Base-by-base conservation (phyloP, 2,113 vertebrate species). In the Haemorhous mexicanus region DNA sequence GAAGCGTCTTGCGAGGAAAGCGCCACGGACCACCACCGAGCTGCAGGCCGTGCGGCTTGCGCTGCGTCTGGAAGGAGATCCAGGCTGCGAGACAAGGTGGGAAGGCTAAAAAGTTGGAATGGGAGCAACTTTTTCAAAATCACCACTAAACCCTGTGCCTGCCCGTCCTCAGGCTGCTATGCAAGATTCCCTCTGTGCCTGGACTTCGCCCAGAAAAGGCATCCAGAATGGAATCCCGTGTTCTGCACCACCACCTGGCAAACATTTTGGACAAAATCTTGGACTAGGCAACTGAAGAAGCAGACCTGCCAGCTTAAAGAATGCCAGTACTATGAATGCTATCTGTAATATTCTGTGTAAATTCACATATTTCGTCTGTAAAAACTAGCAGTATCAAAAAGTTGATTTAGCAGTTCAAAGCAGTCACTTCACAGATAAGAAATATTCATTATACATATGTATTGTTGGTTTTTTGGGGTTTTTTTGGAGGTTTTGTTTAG, bases 21-120 rank as follows among this genome's bases (percentile, higher is more conserved):
- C 1, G 5, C 10, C 21, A 0, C 11, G 15, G 10, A 2, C 7
- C 5, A 24, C 5, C 37, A 1, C 32, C 1, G 24, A 35, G 37
- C 64, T 5, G 47, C 53, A 2, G 52, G 22, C 63, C 8, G 0
- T 3, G 33, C 28, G 23, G 26, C 27, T 21, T 4, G 4, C 10
- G 15, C 11, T 39, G 3, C 32, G 0, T 2, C 27, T 3, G 16
- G 13, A 64, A n/a, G 49, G 7, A 32, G 74, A 16, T 17, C 6
- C 10, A 1, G 32, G 7, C 20, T 11, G 27, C 41, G 5, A 16
- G 61, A 13, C 41, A 4, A 2, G 2, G 28, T 4, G 7, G 5
- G 14, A 58, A 77, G 32, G 44, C 27, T 39, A 1, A 28, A 39
- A 37, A 26, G 27, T 2, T 43, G 22, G 15, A 28, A 26, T 14